phyloP scores from a whole-genome alignment of 1,140 invertebrate species.

The Bombus sylvicola region DNA sequence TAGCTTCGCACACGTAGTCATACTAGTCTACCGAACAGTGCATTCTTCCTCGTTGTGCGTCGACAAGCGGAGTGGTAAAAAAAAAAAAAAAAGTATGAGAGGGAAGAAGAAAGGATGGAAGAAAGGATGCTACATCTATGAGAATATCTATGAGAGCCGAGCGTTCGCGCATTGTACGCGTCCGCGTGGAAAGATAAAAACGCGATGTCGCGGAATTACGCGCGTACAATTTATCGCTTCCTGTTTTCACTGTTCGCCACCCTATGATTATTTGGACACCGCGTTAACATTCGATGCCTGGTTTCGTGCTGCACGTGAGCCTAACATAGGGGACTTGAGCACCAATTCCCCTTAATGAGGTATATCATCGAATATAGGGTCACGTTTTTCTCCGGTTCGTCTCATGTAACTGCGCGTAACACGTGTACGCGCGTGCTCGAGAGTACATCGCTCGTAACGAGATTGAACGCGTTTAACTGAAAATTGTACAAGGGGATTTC shows the following conservation, averaged over 20 bases:
- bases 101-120: neutral
- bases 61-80: too few species aligned
- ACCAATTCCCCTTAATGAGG: neutral
- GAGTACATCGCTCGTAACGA: constrained; percentile 2
- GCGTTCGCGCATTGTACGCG: neutral
- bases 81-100: neutral
- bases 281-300: neutral
- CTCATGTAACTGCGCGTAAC: constrained; percentile 1
- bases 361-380: neutral
- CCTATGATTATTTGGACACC: neutral
- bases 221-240: neutral
- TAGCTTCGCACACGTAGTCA: neutral
- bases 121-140: neutral
- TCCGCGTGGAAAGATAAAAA: neutral
- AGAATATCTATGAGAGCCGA: constrained; percentile 8
- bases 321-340: neutral
- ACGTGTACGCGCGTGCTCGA: constrained; percentile 17
- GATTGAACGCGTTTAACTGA: constrained; percentile 17
- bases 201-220: neutral
- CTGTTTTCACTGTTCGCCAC: neutral
- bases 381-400: neutral
- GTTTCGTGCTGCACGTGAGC: neutral
- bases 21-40: neutral
- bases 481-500: constrained; percentile 11
- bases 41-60: neutral